Conservation (phyloP, 1,140 invertebrate species). For the Aphelinus atriplicis region DNA sequence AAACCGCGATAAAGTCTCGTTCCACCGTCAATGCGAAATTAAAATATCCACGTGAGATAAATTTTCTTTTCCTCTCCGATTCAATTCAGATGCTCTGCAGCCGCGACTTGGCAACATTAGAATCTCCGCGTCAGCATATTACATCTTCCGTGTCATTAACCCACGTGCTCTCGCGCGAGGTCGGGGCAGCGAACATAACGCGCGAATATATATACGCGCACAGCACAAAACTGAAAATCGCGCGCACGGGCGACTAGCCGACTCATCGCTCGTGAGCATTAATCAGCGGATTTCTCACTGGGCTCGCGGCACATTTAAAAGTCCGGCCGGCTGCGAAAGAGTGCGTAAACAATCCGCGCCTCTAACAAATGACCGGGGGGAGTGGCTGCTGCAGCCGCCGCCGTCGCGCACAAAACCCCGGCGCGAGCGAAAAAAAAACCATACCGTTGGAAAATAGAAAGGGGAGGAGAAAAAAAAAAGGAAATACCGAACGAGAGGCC, state of each 20-base stretch:
- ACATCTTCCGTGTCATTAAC: too few relatives aligned
- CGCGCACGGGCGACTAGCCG: neutral
- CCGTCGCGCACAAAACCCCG: neutral
- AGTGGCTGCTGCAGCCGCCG: neutral
- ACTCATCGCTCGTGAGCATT: slow-evolving; percentile 13
- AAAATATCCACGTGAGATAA: too few relatives aligned
- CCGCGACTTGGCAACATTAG: too few relatives aligned
- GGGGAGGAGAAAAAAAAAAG: neutral
- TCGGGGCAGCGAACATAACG: neutral
- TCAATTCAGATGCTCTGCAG: too few relatives aligned
- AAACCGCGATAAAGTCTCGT: too few relatives aligned
- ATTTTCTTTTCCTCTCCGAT: too few relatives aligned
- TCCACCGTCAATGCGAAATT: too few relatives aligned
- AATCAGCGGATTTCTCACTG: slow-evolving; percentile 21
- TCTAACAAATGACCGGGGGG: slow-evolving; percentile 22
- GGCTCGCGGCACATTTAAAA: slow-evolving; percentile 7
- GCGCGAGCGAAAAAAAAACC: neutral
- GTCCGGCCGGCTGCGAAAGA: slow-evolving; percentile 3
- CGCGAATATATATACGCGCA: slow-evolving; percentile 2
- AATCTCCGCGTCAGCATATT: too few relatives aligned
- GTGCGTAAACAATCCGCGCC: slow-evolving; percentile 25
- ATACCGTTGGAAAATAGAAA: neutral
- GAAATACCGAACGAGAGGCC: neutral
- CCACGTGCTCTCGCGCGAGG: too few relatives aligned
- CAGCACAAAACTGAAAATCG: neutral